Evolutionary conservation across 2,888 invertebrate genomes (phyloP), one percentile per base, ranked within the genome.

Genomic region (Orchesellides sinensis): DNA sequence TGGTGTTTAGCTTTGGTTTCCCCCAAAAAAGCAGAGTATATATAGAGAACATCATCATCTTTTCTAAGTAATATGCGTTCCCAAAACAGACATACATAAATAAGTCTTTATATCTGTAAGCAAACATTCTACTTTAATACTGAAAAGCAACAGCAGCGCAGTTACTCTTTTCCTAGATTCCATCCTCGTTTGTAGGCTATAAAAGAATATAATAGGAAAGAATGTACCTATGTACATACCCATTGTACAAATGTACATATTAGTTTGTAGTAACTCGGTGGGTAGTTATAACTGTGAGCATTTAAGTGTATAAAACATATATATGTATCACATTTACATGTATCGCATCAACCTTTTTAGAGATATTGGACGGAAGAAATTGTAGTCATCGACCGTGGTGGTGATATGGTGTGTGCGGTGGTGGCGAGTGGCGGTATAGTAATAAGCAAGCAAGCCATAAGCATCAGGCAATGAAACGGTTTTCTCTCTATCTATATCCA

Each of bases 331-430:
- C 68, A 68, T 68, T 68, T 49, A 68, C 47, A 68, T 49, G 77
- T 68, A 68, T n/a, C n/a, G n/a, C n/a, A n/a, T 77, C 68, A 77
- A 68, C 77, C 68, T 59, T 68, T 77, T 68, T 68, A 77, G 59
- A 59, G 70, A 79, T 52, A 63, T 70, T 72, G 49, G 54, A 69
- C 61, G 68, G 69, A 78, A 69, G 54, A 65, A n/a, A 79, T 70
- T 52, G 79, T 70, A 54, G 65, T 79, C 52, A 70, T 65, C 61
- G 69, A 68, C 77, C 61, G 78, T 78, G 35, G 70, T 59, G 59
- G 52, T 61, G n/a, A n/a, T n/a, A n/a, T n/a, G 35, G 61, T 78
- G 78, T 77, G 77, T 68, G 69, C 59, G 78, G 78, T 69, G 69
- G 68, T 49, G 68, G 77, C 47, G 59, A n/a, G n/a, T 23, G n/a